A percentile compares a stretch with the other conserved stretches of the same genome.
These are phyloP conservation scores for Hexactinellida sp. DNA, from an alignment of 37 sponge, comb jelly and placozoan genomes.

Conservation along the genomic window DNA sequence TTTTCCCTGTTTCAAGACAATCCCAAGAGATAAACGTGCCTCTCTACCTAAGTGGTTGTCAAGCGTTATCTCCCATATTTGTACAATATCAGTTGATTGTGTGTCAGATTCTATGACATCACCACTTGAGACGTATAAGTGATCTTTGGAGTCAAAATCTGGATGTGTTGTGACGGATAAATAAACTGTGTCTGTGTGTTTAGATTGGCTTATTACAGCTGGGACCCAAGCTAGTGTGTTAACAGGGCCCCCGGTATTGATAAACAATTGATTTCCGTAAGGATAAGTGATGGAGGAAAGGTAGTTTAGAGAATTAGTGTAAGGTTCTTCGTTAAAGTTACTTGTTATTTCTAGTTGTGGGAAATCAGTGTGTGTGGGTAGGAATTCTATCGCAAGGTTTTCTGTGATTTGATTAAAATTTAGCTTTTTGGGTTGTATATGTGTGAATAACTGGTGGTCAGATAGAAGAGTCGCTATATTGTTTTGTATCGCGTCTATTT, in stretches of 20 bases:
- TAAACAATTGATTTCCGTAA: neutral
- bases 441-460: neutral
- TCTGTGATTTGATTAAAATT: neutral
- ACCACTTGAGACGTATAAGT: neutral
- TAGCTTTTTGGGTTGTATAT: neutral
- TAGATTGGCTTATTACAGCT: neutral
- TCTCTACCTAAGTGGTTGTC: neutral
- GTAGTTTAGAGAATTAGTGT: neutral
- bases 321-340: neutral
- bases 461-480: neutral
- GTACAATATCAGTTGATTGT: neutral
- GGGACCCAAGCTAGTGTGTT: neutral
- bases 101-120: neutral
- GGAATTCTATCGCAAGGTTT: neutral
- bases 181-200: neutral
- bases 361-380: neutral
- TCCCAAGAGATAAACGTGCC: neutral
- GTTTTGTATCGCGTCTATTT: neutral
- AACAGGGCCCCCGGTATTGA: neutral
- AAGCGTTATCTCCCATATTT: neutral
- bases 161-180: neutral
- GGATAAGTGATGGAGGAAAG: neutral
- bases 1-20: neutral
- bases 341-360: neutral
- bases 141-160: neutral